Conservation (phyloP, 2,888 invertebrate genomes). For the Willowsia nigromaculata region DNA sequence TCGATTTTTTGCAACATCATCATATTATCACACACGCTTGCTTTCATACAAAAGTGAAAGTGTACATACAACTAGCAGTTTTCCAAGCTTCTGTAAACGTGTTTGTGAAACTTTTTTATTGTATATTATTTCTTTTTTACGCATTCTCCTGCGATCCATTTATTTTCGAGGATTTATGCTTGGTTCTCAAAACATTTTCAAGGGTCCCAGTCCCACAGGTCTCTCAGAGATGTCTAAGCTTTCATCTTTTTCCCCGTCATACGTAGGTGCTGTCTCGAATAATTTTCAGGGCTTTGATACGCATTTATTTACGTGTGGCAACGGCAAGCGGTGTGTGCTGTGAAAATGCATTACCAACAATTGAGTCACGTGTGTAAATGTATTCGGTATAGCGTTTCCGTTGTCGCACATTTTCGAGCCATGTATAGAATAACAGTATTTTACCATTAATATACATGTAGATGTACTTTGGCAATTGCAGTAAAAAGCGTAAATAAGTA, state of each 20-base stretch:
- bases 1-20: not conserved
- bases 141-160: not conserved
- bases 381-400: too few relatives aligned
- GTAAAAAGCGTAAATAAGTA: too few relatives aligned
- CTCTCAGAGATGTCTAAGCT: not conserved
- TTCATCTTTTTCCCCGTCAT: not conserved
- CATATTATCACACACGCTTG: not conserved
- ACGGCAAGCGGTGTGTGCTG: too few relatives aligned
- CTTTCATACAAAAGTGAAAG: not conserved
- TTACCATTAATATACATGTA: too few relatives aligned
- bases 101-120: not conserved
- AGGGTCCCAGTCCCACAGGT: not conserved
- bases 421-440: too few relatives aligned
- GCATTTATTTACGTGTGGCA: too few relatives aligned
- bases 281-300: too few relatives aligned
- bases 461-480: too few relatives aligned
- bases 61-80: not conserved
- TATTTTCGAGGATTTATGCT: not conserved
- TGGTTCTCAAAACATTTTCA: not conserved
- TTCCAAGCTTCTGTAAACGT: not conserved
- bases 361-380: too few relatives aligned
- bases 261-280: too few relatives aligned
- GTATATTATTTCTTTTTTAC: not conserved
- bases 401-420: too few relatives aligned
- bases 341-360: too few relatives aligned